These are phyloP conservation scores for Sebastes umbrosus DNA, from an alignment of 2,797 vertebrate genomes.

Conservation along the genomic window DNA sequence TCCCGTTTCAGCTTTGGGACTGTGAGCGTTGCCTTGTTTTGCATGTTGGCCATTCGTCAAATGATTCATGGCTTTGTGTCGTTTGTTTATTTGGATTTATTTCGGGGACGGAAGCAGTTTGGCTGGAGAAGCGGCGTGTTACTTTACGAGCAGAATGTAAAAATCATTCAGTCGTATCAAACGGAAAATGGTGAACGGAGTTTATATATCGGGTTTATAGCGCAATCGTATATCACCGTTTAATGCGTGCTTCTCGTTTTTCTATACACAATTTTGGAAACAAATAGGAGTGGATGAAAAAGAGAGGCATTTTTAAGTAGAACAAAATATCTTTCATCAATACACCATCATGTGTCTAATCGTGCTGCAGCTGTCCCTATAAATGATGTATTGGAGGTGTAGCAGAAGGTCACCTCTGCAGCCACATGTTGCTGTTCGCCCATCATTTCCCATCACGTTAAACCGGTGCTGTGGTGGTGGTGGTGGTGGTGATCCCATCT, in stretches of 20 bases:
- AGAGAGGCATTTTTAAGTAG: neutral
- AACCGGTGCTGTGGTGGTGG: neutral
- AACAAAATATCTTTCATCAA: neutral
- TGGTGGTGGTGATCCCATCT: slow-evolving; percentile 6
- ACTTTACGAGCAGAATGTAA: slow-evolving; percentile 8
- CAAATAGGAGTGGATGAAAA: neutral
- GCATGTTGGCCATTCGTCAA: slow-evolving; percentile 33
- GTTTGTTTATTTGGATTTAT: slow-evolving; percentile 24
- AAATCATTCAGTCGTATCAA: neutral
- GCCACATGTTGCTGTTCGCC: slow-evolving; percentile 24
- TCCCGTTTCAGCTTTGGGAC: slow-evolving; percentile 3
- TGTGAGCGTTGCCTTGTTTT: slow-evolving; percentile 8
- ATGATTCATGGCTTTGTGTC: slow-evolving; percentile 33
- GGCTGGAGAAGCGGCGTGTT: neutral
- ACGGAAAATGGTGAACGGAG: neutral
- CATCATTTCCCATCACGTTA: slow-evolving; percentile 34
- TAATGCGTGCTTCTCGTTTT: neutral
- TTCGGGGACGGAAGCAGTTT: slow-evolving; percentile 8
- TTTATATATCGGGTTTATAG: neutral
- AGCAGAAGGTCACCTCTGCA: slow-evolving; percentile 31
- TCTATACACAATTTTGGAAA: neutral
- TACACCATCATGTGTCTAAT: neutral
- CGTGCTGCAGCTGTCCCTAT: neutral
- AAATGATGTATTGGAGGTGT: slow-evolving; percentile 7
- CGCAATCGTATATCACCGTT: neutral